Conservation (phyloP, 2,113 vertebrate genomes). For the Pristiophorus japonicus region DNA sequence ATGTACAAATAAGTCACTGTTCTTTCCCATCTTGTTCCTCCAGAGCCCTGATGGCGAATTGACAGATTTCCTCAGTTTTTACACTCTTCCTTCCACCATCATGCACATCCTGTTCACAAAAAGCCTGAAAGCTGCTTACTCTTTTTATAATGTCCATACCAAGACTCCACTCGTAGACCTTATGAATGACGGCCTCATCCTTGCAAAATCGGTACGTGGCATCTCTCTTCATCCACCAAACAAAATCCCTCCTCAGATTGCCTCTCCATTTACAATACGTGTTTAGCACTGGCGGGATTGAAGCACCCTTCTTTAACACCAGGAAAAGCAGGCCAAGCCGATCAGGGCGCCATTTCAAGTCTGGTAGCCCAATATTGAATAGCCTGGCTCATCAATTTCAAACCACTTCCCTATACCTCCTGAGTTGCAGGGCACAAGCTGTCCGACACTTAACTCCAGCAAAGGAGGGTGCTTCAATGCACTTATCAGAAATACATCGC, state of each 20-base stretch:
- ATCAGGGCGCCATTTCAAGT: not conserved
- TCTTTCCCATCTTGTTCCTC: conserved; percentile 29
- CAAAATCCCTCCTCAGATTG: not conserved
- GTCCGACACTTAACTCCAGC: not conserved
- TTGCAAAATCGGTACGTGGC: conserved; percentile 82
- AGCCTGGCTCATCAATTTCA: not conserved
- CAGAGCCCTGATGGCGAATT: conserved; percentile 75
- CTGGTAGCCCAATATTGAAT: not conserved
- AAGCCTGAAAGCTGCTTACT: conserved; percentile 95
- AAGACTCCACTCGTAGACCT: conserved; percentile 85
- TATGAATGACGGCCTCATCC: conserved; percentile 91
- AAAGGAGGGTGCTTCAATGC: not conserved
- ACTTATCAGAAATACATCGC: not conserved
- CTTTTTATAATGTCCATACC: conserved; percentile 98
- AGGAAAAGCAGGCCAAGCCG: not conserved
- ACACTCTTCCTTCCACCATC: conserved; percentile 94
- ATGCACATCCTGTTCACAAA: conserved; percentile 97
- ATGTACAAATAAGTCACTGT: not conserved
- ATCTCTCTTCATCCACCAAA: not conserved
- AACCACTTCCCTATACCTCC: not conserved
- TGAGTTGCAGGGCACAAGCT: not conserved
- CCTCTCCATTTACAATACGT: not conserved
- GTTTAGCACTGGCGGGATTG: not conserved
- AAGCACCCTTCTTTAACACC: not conserved
- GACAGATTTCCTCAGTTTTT: conserved; percentile 95